Conservation (phyloP, 2,113 vertebrate species). For the Nanger granti region DNA sequence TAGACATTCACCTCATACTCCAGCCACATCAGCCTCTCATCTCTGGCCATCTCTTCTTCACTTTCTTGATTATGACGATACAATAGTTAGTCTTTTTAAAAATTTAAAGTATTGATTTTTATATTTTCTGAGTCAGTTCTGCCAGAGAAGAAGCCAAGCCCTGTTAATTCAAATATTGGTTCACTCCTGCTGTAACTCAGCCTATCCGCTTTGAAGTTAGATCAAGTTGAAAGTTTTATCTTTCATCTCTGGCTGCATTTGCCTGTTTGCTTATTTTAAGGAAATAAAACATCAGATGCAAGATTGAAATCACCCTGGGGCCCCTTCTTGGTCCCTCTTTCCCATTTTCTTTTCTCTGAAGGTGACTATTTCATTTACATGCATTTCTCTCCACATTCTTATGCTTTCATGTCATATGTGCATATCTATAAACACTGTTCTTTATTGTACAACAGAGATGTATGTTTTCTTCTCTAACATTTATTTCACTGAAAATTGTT, state of each 20-base stretch:
- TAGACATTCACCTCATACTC: rapidly evolving
- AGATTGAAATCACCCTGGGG: background rate
- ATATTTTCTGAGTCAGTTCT: background rate
- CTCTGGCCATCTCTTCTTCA: background rate
- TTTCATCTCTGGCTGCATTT: background rate
- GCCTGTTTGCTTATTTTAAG: slow-evolving; percentile 7
- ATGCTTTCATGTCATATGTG: background rate
- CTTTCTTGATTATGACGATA: background rate
- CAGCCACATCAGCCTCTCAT: background rate
- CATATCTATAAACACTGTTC: background rate
- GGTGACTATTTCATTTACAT: background rate
- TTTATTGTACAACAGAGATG: background rate
- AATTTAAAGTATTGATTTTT: slow-evolving; percentile 2
- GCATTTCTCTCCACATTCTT: background rate
- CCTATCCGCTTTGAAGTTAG: background rate
- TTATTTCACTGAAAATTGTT: background rate
- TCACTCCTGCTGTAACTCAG: background rate
- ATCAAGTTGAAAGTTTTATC: background rate
- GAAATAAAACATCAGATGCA: background rate
- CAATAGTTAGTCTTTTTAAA: background rate
- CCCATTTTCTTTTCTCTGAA: background rate
- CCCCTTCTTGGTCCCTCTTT: background rate
- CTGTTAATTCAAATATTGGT: background rate
- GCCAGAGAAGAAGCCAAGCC: background rate
- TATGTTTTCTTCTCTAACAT: background rate